These are phyloP conservation scores for Gymnoscopelus braueri DNA, from an alignment of 2,797 vertebrate species.

Conservation along the genomic window DNA sequence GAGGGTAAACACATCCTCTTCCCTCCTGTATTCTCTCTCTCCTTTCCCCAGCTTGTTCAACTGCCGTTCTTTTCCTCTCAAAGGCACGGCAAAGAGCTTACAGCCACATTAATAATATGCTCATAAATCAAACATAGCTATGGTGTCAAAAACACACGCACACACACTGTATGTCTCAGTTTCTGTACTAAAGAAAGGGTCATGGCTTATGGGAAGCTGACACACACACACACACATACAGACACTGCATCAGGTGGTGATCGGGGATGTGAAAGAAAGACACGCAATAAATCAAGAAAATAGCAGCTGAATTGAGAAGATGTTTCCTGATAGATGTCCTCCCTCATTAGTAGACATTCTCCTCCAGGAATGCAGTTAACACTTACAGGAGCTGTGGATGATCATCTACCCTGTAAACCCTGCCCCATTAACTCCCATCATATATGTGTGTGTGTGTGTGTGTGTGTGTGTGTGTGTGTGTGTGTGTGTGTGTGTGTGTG, in stretches of 20 bases:
- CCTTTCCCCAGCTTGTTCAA: not conserved
- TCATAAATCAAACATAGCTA: slow-evolving; percentile 20
- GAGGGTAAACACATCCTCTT: too few relatives aligned
- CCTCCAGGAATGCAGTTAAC: not conserved
- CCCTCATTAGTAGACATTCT: not conserved
- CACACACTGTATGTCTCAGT: slow-evolving; percentile 17
- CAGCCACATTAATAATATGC: not conserved
- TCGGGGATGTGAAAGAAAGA: not conserved
- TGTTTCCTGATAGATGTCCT: not conserved
- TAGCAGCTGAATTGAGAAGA: not conserved
- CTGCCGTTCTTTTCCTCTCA: too few relatives aligned
- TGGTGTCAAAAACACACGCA: slow-evolving; percentile 11
- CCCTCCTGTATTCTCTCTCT: too few relatives aligned
- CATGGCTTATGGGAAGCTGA: slow-evolving; percentile 24
- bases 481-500: not conserved
- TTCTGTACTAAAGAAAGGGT: slow-evolving; percentile 21
- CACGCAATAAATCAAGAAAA: not conserved
- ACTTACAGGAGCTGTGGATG: slow-evolving; percentile 19
- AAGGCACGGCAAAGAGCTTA: too few relatives aligned
- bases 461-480: slow-evolving; percentile 8
- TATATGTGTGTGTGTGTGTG: slow-evolving; percentile 7
- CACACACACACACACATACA: slow-evolving; percentile 13
- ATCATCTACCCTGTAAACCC: slow-evolving; percentile 38
- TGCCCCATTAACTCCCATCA: slow-evolving; percentile 26
- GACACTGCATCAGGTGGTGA: too few relatives aligned